phyloP scores from a whole-genome alignment of 2,113 vertebrate genomes.

The Strigops habroptila region DNA sequence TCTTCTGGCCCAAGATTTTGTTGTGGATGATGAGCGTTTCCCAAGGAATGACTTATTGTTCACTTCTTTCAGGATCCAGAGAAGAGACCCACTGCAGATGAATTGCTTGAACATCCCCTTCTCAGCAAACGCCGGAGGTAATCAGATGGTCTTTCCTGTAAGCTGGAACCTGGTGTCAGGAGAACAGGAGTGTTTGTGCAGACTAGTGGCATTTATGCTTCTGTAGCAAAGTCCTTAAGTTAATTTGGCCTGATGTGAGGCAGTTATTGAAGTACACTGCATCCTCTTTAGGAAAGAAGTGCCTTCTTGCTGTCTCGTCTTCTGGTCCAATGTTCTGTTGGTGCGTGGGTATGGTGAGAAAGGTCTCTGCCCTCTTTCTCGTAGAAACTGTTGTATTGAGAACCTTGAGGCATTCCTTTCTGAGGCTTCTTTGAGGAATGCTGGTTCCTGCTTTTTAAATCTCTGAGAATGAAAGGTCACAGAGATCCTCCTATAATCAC shows the following conservation, averaged over 20 bases:
- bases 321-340: neutral
- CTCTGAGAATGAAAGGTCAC: neutral
- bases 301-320: neutral
- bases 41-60: constrained; percentile 25
- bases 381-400: neutral
- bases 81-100: constrained; percentile 89
- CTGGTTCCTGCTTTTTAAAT: neutral
- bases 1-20: neutral
- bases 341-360: neutral
- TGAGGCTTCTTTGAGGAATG: neutral
- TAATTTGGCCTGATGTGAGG: neutral
- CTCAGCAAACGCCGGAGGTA: constrained; percentile 85
- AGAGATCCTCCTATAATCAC: neutral
- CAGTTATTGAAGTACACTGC: neutral
- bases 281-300: neutral
- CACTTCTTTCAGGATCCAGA: constrained; percentile 85
- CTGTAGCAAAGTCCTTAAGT: neutral
- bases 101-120: constrained; percentile 85
- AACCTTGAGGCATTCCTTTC: neutral
- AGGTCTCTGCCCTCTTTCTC: neutral
- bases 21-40: neutral
- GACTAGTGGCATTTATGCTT: neutral
- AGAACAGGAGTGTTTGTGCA: neutral
- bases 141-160: constrained; percentile 13
- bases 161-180: neutral